phyloP scores from a whole-genome alignment of 92 coral and sea anemone genomes.

The Ricordea florida region DNA sequence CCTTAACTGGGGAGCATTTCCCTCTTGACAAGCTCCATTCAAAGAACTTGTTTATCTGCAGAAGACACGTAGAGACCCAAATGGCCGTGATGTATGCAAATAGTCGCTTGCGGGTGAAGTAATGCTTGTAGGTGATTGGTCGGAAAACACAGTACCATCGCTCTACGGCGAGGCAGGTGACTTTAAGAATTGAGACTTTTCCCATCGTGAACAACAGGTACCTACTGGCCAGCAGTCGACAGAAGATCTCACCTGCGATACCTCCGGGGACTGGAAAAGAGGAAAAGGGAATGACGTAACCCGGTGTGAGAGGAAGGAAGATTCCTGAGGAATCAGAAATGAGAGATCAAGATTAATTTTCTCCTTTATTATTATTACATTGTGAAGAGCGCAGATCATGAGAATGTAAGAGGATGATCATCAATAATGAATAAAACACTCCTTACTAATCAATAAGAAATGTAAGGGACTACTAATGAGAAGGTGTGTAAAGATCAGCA shows the following conservation, averaged over 20 bases:
- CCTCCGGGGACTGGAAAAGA: slow-evolving; percentile 52
- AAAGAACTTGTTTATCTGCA: slow-evolving; percentile 53
- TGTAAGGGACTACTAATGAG: too few species aligned
- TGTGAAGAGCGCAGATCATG: too few species aligned
- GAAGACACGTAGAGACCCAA: slow-evolving; percentile 47
- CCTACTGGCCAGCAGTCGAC: slow-evolving; percentile 63
- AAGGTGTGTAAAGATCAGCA: too few species aligned
- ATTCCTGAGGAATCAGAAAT: slow-evolving; percentile 18
- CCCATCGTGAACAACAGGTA: slow-evolving; percentile 61
- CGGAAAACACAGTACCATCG: slow-evolving; percentile 74
- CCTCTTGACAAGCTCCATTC: slow-evolving; percentile 26
- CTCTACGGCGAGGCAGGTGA: slow-evolving; percentile 75
- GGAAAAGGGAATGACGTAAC: slow-evolving; percentile 31
- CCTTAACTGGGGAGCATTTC: neutral
- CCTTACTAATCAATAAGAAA: too few species aligned
- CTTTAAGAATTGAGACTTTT: slow-evolving; percentile 56
- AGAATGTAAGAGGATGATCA: too few species aligned
- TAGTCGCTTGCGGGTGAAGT: slow-evolving; percentile 16
- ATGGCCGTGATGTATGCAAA: slow-evolving; percentile 21
- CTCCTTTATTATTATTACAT: too few species aligned
- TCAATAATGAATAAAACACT: too few species aligned
- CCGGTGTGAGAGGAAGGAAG: slow-evolving; percentile 57
- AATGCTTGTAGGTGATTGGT: slow-evolving; percentile 49
- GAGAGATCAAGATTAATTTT: neutral
- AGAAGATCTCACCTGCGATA: slow-evolving; percentile 49